Evolutionary conservation across 2,113 vertebrate genomes (phyloP).

Genomic region (Oreochromis spilurus): DNA sequence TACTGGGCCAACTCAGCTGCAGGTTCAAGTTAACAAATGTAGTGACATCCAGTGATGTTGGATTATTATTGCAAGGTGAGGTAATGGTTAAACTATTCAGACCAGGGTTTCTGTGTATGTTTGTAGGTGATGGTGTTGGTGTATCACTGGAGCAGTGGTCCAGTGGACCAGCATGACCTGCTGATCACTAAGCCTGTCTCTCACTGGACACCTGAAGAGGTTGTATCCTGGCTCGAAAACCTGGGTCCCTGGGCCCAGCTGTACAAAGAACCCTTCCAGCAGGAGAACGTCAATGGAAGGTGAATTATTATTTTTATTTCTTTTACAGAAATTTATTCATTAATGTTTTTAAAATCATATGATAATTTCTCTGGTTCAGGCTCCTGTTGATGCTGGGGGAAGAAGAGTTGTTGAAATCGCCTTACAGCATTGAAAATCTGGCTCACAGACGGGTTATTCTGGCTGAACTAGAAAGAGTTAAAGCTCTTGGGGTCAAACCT

Average conservation of each 20-base stretch:
- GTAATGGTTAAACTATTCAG: background rate
- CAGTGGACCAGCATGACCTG: slow-evolving; percentile 75
- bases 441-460: slow-evolving; percentile 83
- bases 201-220: slow-evolving; percentile 86
- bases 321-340: background rate
- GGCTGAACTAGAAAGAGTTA: slow-evolving; percentile 82
- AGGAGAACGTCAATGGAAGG: slow-evolving; percentile 90
- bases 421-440: slow-evolving; percentile 79
- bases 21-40: background rate
- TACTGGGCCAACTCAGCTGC: background rate
- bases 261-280: slow-evolving; percentile 82
- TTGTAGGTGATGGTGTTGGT: slow-evolving; percentile 85
- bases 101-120: background rate
- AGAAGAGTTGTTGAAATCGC: slow-evolving; percentile 80
- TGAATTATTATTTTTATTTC: background rate
- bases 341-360: background rate
- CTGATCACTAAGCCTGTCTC: slow-evolving; percentile 85
- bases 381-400: slow-evolving; percentile 84
- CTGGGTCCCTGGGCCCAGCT: slow-evolving; percentile 87
- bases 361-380: slow-evolving; percentile 59
- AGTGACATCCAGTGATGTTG: background rate
- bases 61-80: background rate
- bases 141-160: slow-evolving; percentile 87
- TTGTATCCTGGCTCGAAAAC: slow-evolving; percentile 85
- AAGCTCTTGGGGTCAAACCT: slow-evolving; percentile 81